phyloP scores from a whole-genome alignment of 2,888 invertebrate genomes.

The Allacma fusca region DNA sequence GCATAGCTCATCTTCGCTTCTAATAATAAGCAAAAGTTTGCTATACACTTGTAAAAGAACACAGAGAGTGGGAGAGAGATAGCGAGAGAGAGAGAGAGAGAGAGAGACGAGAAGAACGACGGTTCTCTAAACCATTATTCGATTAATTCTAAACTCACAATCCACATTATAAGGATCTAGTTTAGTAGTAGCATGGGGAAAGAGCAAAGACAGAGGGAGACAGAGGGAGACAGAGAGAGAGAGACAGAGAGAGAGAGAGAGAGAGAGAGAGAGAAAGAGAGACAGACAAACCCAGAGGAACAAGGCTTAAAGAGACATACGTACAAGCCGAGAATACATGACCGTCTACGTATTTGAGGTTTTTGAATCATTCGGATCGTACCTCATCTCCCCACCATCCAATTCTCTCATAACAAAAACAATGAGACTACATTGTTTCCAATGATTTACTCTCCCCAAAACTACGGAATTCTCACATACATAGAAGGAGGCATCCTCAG shows the following conservation, averaged over 20 bases:
- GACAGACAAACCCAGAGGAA: background rate
- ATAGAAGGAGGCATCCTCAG: background rate
- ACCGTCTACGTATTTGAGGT: constrained; percentile 3
- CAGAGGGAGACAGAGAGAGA: background rate
- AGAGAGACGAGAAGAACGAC: background rate
- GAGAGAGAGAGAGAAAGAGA: too few species aligned
- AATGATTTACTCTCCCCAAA: constrained; percentile 2
- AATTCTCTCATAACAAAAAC: constrained; percentile 1
- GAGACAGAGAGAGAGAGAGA: too few species aligned
- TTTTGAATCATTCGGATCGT: background rate
- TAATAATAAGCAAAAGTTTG: background rate
- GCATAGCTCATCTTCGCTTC: background rate
- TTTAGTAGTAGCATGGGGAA: background rate
- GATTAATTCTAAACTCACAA: constrained; percentile 16
- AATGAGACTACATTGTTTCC: constrained; percentile 16
- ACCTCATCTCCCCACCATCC: background rate
- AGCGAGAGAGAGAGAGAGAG: background rate
- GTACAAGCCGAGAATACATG: background rate
- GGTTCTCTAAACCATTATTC: background rate
- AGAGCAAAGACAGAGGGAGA: background rate
- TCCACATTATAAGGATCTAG: background rate
- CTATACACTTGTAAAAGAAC: background rate
- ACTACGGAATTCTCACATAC: background rate
- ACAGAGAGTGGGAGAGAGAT: background rate
- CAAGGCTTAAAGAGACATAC: background rate